Evolutionary conservation across 2,888 invertebrate genomes (phyloP), one percentile per base, ranked within the genome.

Genomic region (Acanthosepion lycidas): DNA sequence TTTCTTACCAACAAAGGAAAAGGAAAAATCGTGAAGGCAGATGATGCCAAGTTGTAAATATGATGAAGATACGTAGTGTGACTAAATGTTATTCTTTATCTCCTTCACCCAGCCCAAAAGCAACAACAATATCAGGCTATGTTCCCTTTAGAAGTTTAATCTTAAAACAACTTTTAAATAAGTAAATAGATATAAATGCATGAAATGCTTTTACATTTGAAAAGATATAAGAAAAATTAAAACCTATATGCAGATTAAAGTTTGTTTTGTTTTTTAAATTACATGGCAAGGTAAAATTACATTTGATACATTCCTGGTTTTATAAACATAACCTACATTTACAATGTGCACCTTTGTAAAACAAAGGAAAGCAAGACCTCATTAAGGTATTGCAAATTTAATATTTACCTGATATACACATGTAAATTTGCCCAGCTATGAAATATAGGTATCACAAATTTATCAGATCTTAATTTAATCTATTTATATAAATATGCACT

Each of bases 101-200:
- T 78, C n/a, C 78, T 78, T 78, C 78, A n/a, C 20, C 78, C 78
- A 15, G 9, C 23, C 59, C 59, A 20, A 6, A 20, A 23, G 51
- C 51, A 55, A 55, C 55, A 78, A 78, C 78, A 78, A 78, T 8
- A 78, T 78, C 6, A 28, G 28, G 9, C 18, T n/a, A n/a, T 9
- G 12, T 26, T 26, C 78, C 9, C n/a, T 78, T 78, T 18, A 78
- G n/a, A 78, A 78, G 33, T 78, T 33, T 33, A 78, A 78, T 78
- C 78, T 78, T 15, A n/a, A 78, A 78, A 78, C 78, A 78, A 78
- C 78, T n/a, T 78, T 78, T 15, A 33, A 33, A 33, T n/a, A 78
- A 78, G 78, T 78, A n/a, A n/a, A 78, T n/a, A 78, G n/a, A 78
- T 78, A 78, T 78, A 78, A 78, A 78, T 78, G n/a, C 78, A 78